Evolutionary conservation across 1,140 invertebrate species (phyloP).

Genomic region (Coenobita brevimanus): DNA sequence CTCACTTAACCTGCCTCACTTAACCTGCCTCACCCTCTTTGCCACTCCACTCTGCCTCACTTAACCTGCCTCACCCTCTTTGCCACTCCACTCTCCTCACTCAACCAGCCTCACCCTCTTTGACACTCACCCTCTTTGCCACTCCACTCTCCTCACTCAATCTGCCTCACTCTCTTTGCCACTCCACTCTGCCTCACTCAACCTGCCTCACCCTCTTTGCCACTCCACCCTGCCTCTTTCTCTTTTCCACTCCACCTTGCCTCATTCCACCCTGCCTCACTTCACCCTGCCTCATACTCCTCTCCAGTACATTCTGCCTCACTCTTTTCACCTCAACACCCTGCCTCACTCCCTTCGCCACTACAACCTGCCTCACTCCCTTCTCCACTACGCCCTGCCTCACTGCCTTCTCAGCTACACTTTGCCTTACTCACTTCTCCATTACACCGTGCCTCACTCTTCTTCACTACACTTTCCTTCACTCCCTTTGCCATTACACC

Average conservation of each 20-base stretch:
- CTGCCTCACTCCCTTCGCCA: too few species aligned
- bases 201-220: conserved; percentile 8
- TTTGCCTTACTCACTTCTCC: background rate
- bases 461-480: background rate
- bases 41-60: background rate
- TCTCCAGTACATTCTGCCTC: background rate
- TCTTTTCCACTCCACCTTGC: background rate
- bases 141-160: conserved; percentile 4
- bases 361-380: too few species aligned
- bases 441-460: background rate
- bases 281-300: background rate
- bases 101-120: background rate
- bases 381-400: too few species aligned
- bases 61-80: background rate
- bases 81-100: background rate
- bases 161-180: conserved; percentile 13
- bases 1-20: background rate
- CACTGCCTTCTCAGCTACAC: background rate
- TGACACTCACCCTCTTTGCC: conserved; percentile 4
- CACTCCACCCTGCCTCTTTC: background rate
- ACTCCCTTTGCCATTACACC: background rate
- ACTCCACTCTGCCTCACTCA: background rate
- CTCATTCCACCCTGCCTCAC: background rate
- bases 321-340: background rate
- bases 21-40: background rate